Base-by-base conservation (phyloP, 2,113 vertebrate species). In the Myrmecophaga tridactyla region DNA sequence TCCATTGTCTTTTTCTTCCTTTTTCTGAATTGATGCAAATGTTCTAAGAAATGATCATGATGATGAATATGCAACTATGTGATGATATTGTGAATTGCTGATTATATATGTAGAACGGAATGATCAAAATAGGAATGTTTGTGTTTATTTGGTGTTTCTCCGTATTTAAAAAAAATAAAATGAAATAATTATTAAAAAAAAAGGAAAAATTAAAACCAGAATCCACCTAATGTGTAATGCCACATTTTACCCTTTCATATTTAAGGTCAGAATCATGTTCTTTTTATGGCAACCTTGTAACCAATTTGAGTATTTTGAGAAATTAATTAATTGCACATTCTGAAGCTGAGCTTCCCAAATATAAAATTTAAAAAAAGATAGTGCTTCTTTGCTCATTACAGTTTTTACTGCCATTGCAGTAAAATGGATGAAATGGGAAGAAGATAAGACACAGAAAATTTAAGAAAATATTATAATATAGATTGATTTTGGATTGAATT, bases 391-490 rank as follows among this genome's bases (percentile, higher is more conserved):
- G 67, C 23, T 75, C 25, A 85, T 63, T 56, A 86, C 17, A 53
- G 1, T 56, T 10, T 0, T 62, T 87, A 60, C 20, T 83, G 63
- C 43, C 51, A 7, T 34, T 20, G 11, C 94, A 90, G 14, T 39
- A 80, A 83, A 95, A 93, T 72, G 31, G 58, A 89, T 90, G 48
- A 92, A 93, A 93, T 83, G 43, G n/a, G 51, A 95, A 76, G 15
- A 17, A 41, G 31, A 93, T 65, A 31, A 87, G 77, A 89, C 39
- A 90, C 18, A 87, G 48, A 21, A 78, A 88, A 86, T 34, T 86
- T 73, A 95, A 43, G 29, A 90, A 89, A 76, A 58, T 83, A 83
- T 53, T 89, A 86, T 82, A n/a, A 2, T 86, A 34, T 62, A 58
- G 34, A 89, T 17, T 62, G 65, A 78, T 65, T 92, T 83, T 90